phyloP scores from a whole-genome alignment of 1,140 invertebrate genomes.

The Trichoplusia ni region DNA sequence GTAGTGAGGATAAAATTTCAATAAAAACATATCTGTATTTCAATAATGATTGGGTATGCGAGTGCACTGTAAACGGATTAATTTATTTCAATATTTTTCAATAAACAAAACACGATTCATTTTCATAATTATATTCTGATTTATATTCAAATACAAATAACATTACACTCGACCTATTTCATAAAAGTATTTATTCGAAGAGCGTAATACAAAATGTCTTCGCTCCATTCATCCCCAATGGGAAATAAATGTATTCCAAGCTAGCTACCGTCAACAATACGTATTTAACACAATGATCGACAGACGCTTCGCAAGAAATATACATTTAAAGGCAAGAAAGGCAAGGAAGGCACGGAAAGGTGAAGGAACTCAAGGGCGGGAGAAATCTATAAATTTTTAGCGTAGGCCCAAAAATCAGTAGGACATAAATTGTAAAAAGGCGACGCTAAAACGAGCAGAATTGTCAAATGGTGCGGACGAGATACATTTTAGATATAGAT shows the following conservation, averaged over 20 bases:
- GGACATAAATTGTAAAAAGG: constrained; percentile 60
- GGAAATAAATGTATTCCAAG: not conserved
- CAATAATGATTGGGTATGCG: too few relatives aligned
- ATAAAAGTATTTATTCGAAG: constrained; percentile 7
- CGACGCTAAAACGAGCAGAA: constrained; percentile 46
- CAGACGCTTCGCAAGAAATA: constrained; percentile 12
- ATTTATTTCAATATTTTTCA: constrained; percentile 6
- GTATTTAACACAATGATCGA: constrained; percentile 16
- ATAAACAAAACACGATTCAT: not conserved
- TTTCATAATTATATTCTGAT: too few relatives aligned
- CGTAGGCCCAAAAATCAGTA: constrained; percentile 35
- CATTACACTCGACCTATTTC: constrained; percentile 20
- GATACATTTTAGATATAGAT: constrained; percentile 63
- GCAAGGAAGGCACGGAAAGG: constrained; percentile 3
- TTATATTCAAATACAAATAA: too few relatives aligned
- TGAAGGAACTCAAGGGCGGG: constrained; percentile 11
- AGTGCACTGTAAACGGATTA: constrained; percentile 6
- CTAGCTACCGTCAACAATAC: constrained; percentile 13
- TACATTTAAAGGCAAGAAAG: constrained; percentile 19
- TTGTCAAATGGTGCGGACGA: constrained; percentile 66
- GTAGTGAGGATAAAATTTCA: too few relatives aligned
- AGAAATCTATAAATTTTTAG: constrained; percentile 33
- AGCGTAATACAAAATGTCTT: not conserved
- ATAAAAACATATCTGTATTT: too few relatives aligned
- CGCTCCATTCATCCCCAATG: not conserved